Conservation (phyloP, 1,140 invertebrate species). For the Heliconius himera region DNA sequence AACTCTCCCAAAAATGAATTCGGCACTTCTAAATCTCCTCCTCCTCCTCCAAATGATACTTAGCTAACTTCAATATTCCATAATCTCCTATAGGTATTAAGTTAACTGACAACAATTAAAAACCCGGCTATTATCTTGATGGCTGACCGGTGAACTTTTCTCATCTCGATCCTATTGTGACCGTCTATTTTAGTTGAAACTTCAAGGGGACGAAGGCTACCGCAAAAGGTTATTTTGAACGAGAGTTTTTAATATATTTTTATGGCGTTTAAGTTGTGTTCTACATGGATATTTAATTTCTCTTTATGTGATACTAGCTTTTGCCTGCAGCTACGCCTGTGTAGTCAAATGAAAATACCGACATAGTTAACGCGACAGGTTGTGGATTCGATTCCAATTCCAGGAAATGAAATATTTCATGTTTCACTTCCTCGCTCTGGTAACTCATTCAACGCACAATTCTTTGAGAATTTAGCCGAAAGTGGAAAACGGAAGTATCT, state of each 20-base stretch:
- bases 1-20: neutral
- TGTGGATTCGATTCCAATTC: too few relatives aligned
- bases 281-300: too few relatives aligned
- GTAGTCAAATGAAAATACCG: too few relatives aligned
- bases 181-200: slow-evolving; percentile 12
- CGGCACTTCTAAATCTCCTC: neutral
- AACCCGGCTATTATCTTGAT: slow-evolving; percentile 7
- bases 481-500: neutral
- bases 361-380: too few relatives aligned
- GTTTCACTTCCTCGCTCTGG: too few relatives aligned
- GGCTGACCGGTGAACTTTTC: neutral
- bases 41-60: neutral
- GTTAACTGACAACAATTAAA: slow-evolving; percentile 11
- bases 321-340: too few relatives aligned
- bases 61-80: neutral
- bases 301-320: too few relatives aligned
- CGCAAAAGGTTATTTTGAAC: neutral
- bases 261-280: neutral
- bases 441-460: neutral
- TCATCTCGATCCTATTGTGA: slow-evolving; percentile 15
- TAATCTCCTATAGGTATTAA: neutral
- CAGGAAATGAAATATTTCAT: too few relatives aligned
- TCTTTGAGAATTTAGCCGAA: neutral
- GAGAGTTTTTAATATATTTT: neutral
- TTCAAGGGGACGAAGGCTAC: neutral